A percentile compares a stretch with the other conserved stretches of the same genome.
These are phyloP conservation scores for Oncorhynchus kisutch DNA, from an alignment of 2,113 vertebrate species.

Conservation along the genomic window DNA sequence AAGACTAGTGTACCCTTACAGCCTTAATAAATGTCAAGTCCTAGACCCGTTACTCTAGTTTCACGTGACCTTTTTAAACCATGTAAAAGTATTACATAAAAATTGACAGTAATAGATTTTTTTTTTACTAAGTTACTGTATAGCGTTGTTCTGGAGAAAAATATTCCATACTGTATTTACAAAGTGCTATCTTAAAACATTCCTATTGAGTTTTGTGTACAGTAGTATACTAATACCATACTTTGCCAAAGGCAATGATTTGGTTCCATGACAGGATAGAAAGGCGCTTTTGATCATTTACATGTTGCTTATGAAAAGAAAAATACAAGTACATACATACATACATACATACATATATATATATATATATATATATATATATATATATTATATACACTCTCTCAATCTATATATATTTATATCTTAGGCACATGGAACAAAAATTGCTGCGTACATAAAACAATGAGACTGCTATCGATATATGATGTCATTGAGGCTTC, in stretches of 20 bases:
- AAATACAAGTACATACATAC: conserved; percentile 47
- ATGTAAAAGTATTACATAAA: conserved; percentile 25
- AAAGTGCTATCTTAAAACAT: conserved; percentile 76
- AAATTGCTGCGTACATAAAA: conserved; percentile 83
- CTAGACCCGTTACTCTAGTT: conserved; percentile 41
- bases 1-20: conserved; percentile 53
- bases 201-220: conserved; percentile 72
- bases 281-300: conserved; percentile 85
- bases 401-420: conserved; percentile 26
- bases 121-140: conserved; percentile 19
- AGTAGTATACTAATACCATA: conserved; percentile 75
- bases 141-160: conserved; percentile 37
- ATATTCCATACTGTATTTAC: conserved; percentile 54
- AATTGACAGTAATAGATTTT: conserved; percentile 30
- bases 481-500: conserved; percentile 84
- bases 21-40: conserved; percentile 30
- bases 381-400: conserved; percentile 36
- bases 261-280: conserved; percentile 83
- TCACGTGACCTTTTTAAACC: conserved; percentile 35
- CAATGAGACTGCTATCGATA: conserved; percentile 64
- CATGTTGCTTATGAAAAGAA: conserved; percentile 68
- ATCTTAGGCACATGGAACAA: conserved; percentile 82
- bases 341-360: too few relatives aligned
- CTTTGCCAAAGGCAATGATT: conserved; percentile 82
- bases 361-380: too few relatives aligned